Conservation (phyloP, 2,113 vertebrate genomes). For the Caloenas nicobarica region DNA sequence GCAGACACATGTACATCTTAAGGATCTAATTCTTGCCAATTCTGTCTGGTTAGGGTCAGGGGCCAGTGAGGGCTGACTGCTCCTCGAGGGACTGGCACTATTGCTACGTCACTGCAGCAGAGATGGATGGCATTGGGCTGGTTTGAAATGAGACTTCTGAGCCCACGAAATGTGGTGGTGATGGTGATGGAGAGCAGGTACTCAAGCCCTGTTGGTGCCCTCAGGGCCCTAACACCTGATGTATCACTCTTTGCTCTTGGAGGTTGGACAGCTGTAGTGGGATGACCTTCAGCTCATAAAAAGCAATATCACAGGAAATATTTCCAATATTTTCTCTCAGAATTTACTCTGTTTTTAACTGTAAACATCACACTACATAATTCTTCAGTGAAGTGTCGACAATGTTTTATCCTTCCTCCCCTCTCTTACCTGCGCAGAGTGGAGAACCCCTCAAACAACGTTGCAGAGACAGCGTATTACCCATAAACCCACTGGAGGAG, state of each 20-base stretch:
- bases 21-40: not conserved
- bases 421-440: not conserved
- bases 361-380: not conserved
- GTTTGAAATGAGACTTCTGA: not conserved
- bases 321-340: not conserved
- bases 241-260: not conserved
- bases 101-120: not conserved
- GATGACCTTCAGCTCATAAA: not conserved
- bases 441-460: not conserved
- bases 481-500: not conserved
- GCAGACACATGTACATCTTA: rapidly evolving
- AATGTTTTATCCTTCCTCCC: not conserved
- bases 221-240: not conserved
- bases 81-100: rapidly evolving
- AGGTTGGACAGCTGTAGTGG: not conserved
- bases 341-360: not conserved
- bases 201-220: rapidly evolving
- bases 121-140: not conserved
- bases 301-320: not conserved
- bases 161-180: not conserved
- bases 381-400: not conserved
- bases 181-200: not conserved
- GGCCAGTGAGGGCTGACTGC: rapidly evolving
- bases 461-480: not conserved
- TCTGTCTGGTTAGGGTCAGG: not conserved